A percentile compares a stretch with the other conserved stretches of the same genome.
phyloP scores from a whole-genome alignment of 1,140 invertebrate species.

The Sitobion miscanthi region DNA sequence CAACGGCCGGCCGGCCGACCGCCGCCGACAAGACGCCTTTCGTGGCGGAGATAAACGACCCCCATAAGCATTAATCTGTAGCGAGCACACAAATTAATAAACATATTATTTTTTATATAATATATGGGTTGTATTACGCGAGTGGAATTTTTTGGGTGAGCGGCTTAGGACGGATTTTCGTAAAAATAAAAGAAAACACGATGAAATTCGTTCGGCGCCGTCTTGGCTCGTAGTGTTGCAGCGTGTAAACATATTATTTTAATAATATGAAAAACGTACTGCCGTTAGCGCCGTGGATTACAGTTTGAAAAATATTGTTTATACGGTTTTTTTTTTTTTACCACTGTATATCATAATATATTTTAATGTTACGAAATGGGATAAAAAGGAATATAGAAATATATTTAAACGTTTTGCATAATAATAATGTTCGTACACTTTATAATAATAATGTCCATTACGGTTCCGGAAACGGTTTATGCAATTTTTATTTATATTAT shows the following conservation, averaged over 20 bases:
- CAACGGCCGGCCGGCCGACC: neutral
- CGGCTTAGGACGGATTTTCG: neutral
- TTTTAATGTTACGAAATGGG: neutral
- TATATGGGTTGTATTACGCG: neutral
- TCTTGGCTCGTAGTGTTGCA: neutral
- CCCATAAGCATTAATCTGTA: neutral
- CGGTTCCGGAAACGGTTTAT: neutral
- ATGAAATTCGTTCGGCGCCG: neutral
- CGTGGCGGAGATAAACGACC: neutral
- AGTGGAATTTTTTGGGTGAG: neutral
- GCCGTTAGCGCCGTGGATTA: neutral
- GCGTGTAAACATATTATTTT: neutral
- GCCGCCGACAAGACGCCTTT: neutral
- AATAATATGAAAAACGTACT: neutral
- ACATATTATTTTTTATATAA: neutral
- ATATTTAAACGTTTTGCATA: slow-evolving; percentile 5
- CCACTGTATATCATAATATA: neutral
- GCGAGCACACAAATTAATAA: neutral
- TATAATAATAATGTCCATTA: neutral
- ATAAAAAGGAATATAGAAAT: neutral
- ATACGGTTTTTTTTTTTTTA: neutral
- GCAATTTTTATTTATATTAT: neutral
- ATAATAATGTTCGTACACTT: neutral
- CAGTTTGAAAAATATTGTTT: neutral
- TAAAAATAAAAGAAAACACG: neutral